Percentiles rank a stretch among this genome's conserved stretches.
These are phyloP conservation scores for Caenorhabditis tropicalis DNA, from an alignment of 1,140 invertebrate genomes.

Conservation along the genomic window DNA sequence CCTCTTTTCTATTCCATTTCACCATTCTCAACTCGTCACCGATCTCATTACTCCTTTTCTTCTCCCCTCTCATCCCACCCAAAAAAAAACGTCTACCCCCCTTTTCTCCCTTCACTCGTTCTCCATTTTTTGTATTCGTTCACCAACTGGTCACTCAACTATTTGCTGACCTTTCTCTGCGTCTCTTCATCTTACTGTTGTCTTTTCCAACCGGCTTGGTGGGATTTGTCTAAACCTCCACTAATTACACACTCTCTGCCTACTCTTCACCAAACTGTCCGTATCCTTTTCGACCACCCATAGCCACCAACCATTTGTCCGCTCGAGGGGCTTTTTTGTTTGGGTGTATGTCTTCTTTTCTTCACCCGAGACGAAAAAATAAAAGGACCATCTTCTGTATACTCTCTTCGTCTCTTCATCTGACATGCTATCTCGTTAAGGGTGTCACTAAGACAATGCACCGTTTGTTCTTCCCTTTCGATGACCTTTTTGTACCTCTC, in stretches of 20 bases:
- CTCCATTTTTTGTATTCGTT: not conserved
- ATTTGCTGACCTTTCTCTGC: slow-evolving; percentile 40
- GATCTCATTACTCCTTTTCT: slow-evolving; percentile 14
- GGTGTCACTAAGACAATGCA: slow-evolving; percentile 38
- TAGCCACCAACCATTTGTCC: slow-evolving; percentile 31
- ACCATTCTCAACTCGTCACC: slow-evolving; percentile 14
- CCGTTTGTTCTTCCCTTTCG: not conserved
- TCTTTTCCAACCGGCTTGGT: not conserved
- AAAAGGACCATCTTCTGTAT: not conserved
- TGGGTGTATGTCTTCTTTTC: not conserved
- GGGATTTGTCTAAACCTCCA: slow-evolving; percentile 1
- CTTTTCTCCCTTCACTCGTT: not conserved
- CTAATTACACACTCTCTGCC: not conserved
- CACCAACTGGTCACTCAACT: slow-evolving; percentile 32
- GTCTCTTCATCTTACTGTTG: not conserved
- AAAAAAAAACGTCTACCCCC: not conserved
- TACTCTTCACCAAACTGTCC: slow-evolving; percentile 5
- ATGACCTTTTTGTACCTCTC: not conserved
- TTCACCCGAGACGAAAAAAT: not conserved
- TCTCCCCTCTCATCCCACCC: not conserved
- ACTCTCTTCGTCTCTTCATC: not conserved
- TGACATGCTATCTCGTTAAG: not conserved
- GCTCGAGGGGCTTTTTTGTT: not conserved
- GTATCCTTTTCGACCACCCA: slow-evolving; percentile 28
- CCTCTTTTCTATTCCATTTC: not conserved